phyloP scores from a whole-genome alignment of 2,888 invertebrate species.

The Callinectes sapidus region DNA sequence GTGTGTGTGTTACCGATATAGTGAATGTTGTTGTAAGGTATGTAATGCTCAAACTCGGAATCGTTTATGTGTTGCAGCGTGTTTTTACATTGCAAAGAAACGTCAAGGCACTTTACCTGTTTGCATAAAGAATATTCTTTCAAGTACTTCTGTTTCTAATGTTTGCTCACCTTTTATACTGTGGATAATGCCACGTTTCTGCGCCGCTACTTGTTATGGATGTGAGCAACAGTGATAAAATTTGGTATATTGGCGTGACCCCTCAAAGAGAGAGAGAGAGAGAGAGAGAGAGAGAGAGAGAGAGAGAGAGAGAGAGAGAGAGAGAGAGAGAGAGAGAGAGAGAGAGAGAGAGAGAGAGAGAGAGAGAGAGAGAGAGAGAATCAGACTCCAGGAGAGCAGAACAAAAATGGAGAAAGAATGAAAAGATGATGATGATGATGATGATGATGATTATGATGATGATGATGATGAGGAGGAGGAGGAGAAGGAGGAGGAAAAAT shows the following conservation, averaged over 20 bases:
- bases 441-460: no score
- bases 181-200: not conserved
- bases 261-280: not conserved
- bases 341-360: not conserved
- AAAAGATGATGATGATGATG: no score
- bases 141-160: not conserved
- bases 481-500: not conserved
- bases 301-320: conserved; percentile 19
- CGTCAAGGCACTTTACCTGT: not conserved
- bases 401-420: no score
- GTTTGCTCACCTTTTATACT: not conserved
- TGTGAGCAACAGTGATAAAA: no score
- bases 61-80: not conserved
- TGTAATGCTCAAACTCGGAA: not conserved
- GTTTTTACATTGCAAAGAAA: not conserved
- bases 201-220: no score
- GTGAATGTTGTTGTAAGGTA: not conserved
- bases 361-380: not conserved
- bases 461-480: no score
- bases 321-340: not conserved
- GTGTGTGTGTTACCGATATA: not conserved
- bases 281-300: conserved; percentile 30
- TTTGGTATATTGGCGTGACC: not conserved
- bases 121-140: not conserved
- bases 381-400: no score